Evolutionary conservation across 2,888 invertebrate genomes (phyloP), one percentile per base, ranked within the genome.

Genomic region (Melangyna quadrimaculata): DNA sequence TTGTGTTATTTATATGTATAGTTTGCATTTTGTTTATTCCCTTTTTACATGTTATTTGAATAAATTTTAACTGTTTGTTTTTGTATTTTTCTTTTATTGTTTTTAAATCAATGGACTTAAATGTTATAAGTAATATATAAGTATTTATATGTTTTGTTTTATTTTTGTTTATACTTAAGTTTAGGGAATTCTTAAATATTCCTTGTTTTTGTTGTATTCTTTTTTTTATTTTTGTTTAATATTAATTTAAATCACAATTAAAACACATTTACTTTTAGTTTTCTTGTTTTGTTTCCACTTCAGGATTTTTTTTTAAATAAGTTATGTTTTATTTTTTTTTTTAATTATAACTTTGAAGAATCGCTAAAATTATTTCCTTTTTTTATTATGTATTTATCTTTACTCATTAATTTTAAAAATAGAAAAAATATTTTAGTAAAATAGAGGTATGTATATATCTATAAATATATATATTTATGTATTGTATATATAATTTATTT

Each of bases 361-460:
- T 80, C 80, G 43, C 67, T 84, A 84, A 61, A 77, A 35, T 72
- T 79, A 69, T 67, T 73, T 69, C 32, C 0, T 67, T 51, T 74
- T 73, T 51, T 51, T 61, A 29, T 63, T 43, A 43, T 65, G 45
- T 65, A 43, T 65, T 65, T 65, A 65, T 45, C 22, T 82, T 83
- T 84, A 71, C 65, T 81, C 43, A 35, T 70, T 86, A 77, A 80
- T 86, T 78, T 80, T 80, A 86, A 86, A 51, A 86, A 86, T 86
- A 86, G 86, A 86, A 86, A 86, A 86, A 86, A 86, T 86, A 86
- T 81, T 81, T 86, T 86, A 86, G 81, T 86, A 86, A 86, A 86
- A 86, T 86, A 86, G 86, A 86, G 70, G 75, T 86, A 86, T 86
- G 81, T 86, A 81, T 86, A 86, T 81, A 86, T 86, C 81, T 86